Conservation (phyloP, 64 coral and sea anemone species). For the Cladopsammia gracilis region DNA sequence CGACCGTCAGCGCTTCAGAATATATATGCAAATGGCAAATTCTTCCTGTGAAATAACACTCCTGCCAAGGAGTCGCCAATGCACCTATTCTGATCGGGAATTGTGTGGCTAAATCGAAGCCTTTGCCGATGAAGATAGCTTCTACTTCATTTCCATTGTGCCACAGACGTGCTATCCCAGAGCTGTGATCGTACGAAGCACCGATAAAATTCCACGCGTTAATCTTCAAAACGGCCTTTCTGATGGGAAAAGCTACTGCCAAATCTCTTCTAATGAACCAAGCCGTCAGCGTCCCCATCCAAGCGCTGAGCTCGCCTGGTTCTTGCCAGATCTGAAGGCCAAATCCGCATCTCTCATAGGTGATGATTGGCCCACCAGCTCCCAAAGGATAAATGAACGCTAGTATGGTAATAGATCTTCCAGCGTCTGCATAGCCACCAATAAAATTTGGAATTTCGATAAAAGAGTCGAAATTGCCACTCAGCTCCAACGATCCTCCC, state of each 20-base stretch:
- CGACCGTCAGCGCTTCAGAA: background rate
- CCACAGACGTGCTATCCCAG: constrained; percentile 47
- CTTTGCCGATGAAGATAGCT: background rate
- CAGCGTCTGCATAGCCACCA: constrained; percentile 32
- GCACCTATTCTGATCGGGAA: constrained; percentile 64
- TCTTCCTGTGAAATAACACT: constrained; percentile 51
- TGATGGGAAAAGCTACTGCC: background rate
- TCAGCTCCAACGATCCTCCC: constrained; percentile 26
- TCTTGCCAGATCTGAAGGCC: constrained; percentile 43
- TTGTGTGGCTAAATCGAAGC: constrained; percentile 51
- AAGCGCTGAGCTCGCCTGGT: background rate
- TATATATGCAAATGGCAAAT: constrained; percentile 60
- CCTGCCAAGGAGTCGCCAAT: background rate
- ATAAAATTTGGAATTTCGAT: constrained; percentile 52
- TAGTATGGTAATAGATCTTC: constrained; percentile 48
- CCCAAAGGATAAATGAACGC: constrained; percentile 58
- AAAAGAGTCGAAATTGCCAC: constrained; percentile 23
- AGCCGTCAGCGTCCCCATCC: background rate
- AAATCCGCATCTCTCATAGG: constrained; percentile 33
- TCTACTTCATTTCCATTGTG: constrained; percentile 75
- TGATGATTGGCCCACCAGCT: constrained; percentile 45
- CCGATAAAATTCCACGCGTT: constrained; percentile 77
- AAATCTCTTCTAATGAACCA: constrained; percentile 2
- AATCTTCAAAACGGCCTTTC: background rate
- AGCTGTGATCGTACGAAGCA: constrained; percentile 55